Conservation (phyloP, 37 sponge, comb jelly and placozoan genomes). For the Ephydatia muelleri region DNA sequence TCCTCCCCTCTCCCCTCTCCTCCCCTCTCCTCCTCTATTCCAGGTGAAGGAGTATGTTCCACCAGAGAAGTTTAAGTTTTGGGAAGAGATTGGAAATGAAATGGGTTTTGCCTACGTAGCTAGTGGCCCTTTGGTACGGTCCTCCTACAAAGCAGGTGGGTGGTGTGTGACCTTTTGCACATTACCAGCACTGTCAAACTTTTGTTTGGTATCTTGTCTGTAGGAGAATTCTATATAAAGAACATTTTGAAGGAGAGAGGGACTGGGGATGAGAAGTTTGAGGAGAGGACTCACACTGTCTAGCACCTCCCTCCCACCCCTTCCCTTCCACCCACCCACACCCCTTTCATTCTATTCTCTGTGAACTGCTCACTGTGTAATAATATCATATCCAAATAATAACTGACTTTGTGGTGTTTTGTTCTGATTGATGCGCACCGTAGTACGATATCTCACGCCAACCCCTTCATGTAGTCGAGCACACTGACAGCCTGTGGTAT, state of each 20-base stretch:
- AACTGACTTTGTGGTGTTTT: no score
- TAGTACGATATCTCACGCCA: no score
- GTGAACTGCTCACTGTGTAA: no score
- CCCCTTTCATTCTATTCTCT: no score
- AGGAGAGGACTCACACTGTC: no score
- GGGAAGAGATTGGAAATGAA: conserved; percentile 87
- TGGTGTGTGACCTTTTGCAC: neutral
- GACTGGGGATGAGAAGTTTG: neutral
- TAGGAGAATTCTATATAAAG: conserved; percentile 90
- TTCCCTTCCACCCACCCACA: no score
- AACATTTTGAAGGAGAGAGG: conserved; percentile 80
- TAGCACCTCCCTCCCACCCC: no score
- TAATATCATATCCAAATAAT: no score
- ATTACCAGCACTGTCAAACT: neutral
- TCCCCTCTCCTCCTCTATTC: neutral
- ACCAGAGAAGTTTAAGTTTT: conserved; percentile 95
- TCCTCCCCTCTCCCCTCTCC: neutral
- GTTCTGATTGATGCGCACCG: no score
- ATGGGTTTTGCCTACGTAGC: conserved; percentile 96
- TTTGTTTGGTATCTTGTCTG: neutral
- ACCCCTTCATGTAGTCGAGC: no score
- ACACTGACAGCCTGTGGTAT: no score
- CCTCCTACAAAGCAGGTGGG: conserved; percentile 96
- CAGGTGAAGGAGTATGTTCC: conserved; percentile 95
- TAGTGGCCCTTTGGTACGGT: conserved; percentile 97